Evolutionary conservation across 2,888 invertebrate species (phyloP).

Genomic region (Campoplex nolae): DNA sequence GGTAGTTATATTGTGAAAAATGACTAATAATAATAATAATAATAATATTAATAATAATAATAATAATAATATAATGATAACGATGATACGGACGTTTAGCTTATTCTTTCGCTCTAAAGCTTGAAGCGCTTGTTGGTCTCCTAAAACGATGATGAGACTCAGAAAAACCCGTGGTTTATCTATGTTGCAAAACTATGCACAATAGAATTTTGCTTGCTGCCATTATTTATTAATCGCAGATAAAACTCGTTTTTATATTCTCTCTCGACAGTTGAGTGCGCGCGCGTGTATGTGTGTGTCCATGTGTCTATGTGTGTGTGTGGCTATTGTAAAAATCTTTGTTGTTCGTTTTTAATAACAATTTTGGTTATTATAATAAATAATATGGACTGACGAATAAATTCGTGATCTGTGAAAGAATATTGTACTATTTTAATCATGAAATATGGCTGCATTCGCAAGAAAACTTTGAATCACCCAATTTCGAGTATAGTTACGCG

Average conservation of each 20-base stretch:
- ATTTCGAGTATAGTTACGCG: too few species aligned
- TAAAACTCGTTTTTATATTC: constrained; percentile 41
- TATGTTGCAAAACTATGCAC: constrained; percentile 9
- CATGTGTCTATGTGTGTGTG: background rate
- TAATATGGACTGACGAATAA: constrained; percentile 46
- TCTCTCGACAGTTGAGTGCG: constrained; percentile 23
- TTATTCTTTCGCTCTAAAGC: constrained; percentile 62
- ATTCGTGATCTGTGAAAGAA: constrained; percentile 47
- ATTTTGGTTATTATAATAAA: constrained; percentile 58
- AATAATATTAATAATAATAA: constrained; percentile 35
- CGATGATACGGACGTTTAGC: constrained; percentile 41
- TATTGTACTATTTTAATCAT: constrained; percentile 63
- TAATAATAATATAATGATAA: constrained; percentile 50
- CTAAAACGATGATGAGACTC: constrained; percentile 45
- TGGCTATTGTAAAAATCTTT: background rate
- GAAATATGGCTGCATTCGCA: constrained; percentile 61
- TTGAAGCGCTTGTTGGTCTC: constrained; percentile 55
- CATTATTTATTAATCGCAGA: constrained; percentile 13
- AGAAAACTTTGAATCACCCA: constrained; percentile 1
- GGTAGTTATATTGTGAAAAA: background rate
- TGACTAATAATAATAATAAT: constrained; percentile 25
- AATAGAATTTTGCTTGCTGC: constrained; percentile 23
- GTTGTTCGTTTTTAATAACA: constrained; percentile 42
- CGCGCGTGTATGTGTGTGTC: constrained; percentile 31
- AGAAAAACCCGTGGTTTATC: constrained; percentile 21